Percentiles rank a stretch among this genome's conserved stretches.
Evolutionary conservation across 1,140 invertebrate species (phyloP).

Genomic region (Sycophaga agraensis): DNA sequence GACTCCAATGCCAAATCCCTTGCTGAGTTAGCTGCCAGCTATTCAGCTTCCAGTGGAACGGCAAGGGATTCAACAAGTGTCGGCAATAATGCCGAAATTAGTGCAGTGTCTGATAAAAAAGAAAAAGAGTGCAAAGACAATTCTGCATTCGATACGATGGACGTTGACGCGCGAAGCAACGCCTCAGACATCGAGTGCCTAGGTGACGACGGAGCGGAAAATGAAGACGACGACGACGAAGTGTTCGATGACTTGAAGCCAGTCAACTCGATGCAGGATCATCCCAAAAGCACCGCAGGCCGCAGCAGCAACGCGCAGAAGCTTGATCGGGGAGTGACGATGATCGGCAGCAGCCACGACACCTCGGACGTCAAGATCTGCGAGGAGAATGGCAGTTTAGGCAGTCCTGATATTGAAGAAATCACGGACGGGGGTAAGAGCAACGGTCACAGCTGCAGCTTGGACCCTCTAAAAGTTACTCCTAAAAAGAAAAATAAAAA

Average conservation of each 20-base stretch:
- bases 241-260: slow-evolving; percentile 32
- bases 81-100: not conserved
- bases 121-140: slow-evolving; percentile 36
- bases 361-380: slow-evolving; percentile 48
- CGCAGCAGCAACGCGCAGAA: slow-evolving; percentile 26
- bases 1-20: slow-evolving; percentile 22
- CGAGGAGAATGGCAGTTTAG: slow-evolving; percentile 53
- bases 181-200: slow-evolving; percentile 53
- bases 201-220: slow-evolving; percentile 53
- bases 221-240: slow-evolving; percentile 33
- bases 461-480: slow-evolving; percentile 30
- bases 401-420: slow-evolving; percentile 53
- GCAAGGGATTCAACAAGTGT: not conserved
- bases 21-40: not conserved
- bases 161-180: slow-evolving; percentile 49
- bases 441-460: slow-evolving; percentile 38
- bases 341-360: slow-evolving; percentile 39
- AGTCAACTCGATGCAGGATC: not conserved
- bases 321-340: not conserved
- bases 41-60: not conserved
- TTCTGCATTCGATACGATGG: slow-evolving; percentile 43
- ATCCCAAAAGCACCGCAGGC: not conserved
- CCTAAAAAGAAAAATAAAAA: slow-evolving; percentile 53
- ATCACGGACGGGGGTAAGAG: slow-evolving; percentile 46
- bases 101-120: slow-evolving; percentile 31